phyloP scores from a whole-genome alignment of 2,113 vertebrate species.

The Gila orcuttii region DNA sequence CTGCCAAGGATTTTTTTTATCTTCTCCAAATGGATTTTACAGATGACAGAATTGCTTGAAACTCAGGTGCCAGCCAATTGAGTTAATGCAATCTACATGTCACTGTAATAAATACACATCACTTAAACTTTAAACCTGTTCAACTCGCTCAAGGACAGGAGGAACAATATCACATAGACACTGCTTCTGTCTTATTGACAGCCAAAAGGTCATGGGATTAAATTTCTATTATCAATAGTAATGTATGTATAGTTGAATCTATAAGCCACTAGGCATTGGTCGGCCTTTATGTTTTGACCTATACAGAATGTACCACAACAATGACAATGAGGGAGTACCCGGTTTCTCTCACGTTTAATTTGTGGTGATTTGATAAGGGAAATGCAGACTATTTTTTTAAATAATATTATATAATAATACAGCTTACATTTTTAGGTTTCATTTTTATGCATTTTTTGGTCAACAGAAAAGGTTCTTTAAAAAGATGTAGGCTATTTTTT shows the following conservation, averaged over 20 bases:
- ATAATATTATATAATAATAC: too few relatives aligned
- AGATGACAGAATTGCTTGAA: conserved; percentile 11
- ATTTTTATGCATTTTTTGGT: too few relatives aligned
- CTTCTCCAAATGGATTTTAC: conserved; percentile 7
- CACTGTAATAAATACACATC: conserved; percentile 2
- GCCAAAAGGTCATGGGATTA: background rate
- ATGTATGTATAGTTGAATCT: too few relatives aligned
- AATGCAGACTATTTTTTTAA: too few relatives aligned
- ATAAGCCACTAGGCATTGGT: background rate
- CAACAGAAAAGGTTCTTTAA: too few relatives aligned
- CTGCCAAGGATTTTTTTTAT: too few relatives aligned
- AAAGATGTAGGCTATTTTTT: too few relatives aligned
- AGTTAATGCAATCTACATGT: conserved; percentile 7
- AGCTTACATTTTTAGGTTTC: too few relatives aligned
- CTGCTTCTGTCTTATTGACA: background rate
- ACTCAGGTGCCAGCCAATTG: background rate
- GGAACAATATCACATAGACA: background rate
- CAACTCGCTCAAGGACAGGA: background rate
- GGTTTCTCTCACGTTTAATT: too few relatives aligned
- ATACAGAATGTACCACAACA: too few relatives aligned
- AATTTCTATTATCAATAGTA: background rate
- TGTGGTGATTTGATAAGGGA: too few relatives aligned
- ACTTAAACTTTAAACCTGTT: background rate
- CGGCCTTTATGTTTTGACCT: background rate
- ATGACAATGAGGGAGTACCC: too few relatives aligned